Percentiles rank a stretch among this genome's conserved stretches.
Conservation (phyloP, 2,888 invertebrate genomes). For the Noctua pronuba region DNA sequence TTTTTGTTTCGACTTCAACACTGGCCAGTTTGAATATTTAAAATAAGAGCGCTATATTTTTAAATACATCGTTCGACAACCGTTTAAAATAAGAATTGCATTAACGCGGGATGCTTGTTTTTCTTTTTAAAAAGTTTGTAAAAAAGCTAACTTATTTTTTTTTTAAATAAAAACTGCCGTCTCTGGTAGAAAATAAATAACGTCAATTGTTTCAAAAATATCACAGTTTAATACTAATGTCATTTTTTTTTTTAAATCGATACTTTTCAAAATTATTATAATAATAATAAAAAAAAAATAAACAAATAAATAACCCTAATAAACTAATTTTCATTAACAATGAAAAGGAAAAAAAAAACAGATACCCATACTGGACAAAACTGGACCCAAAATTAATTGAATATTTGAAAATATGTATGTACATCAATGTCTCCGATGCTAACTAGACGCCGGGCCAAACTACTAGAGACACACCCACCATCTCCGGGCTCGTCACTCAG, state of each 20-base stretch:
- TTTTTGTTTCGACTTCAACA: constrained; percentile 15
- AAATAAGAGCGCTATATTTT: constrained; percentile 12
- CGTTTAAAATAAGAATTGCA: constrained; percentile 9
- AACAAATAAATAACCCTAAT: no score
- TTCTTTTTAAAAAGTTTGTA: neutral
- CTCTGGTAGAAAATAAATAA: neutral
- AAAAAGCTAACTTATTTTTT: neutral
- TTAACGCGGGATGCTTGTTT: neutral
- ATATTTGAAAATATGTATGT: no score
- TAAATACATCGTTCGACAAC: constrained; percentile 3
- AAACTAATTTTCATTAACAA: no score
- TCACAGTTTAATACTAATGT: neutral
- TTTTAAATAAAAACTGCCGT: neutral
- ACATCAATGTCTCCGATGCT: no score
- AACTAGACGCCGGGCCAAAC: no score
- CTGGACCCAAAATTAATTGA: no score
- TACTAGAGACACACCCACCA: no score
- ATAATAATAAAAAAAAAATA: no score
- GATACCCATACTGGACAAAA: no score
- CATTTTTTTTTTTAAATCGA: neutral
- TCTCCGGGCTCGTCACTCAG: no score
- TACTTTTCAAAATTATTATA: no score
- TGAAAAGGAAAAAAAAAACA: no score
- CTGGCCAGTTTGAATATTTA: neutral
- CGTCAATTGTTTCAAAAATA: constrained; percentile 16